Conservation (phyloP, 1,140 invertebrate species). For the Anastrepha ludens region DNA sequence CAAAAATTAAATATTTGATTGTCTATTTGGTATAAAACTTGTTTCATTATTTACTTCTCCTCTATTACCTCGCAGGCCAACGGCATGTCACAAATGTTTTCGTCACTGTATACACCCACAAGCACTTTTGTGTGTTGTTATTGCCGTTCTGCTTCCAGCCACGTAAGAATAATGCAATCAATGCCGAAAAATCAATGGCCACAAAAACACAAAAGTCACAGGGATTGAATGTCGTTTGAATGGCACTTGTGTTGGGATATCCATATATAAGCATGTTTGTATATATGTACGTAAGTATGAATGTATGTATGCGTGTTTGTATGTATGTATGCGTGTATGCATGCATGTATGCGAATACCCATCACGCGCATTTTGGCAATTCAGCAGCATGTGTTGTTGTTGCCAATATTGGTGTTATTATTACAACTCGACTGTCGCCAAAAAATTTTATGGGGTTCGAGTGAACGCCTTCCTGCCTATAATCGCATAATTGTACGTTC, state of each 20-base stretch:
- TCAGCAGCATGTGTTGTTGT: not conserved
- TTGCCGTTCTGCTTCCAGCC: not conserved
- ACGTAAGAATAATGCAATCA: slow-evolving; percentile 2
- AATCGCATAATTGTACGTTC: slow-evolving; percentile 44
- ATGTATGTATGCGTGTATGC: not conserved
- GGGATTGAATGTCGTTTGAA: not conserved
- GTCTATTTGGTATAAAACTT: no score
- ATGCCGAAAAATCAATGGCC: slow-evolving; percentile 8
- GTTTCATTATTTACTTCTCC: no score
- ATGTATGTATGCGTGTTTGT: not conserved
- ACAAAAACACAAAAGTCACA: slow-evolving; percentile 40
- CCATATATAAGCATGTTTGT: not conserved
- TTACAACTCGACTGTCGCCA: not conserved
- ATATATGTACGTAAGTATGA: not conserved
- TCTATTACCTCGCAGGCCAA: no score
- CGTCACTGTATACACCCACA: not conserved
- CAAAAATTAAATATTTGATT: no score
- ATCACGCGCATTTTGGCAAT: not conserved
- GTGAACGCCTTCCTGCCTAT: not conserved
- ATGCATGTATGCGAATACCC: not conserved
- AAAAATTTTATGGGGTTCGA: not conserved
- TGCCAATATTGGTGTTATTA: not conserved
- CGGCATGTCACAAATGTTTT: no score
- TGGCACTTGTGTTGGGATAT: not conserved
- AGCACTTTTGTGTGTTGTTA: not conserved